phyloP scores from a whole-genome alignment of 2,797 vertebrate species.

The Lithobates pipiens region DNA sequence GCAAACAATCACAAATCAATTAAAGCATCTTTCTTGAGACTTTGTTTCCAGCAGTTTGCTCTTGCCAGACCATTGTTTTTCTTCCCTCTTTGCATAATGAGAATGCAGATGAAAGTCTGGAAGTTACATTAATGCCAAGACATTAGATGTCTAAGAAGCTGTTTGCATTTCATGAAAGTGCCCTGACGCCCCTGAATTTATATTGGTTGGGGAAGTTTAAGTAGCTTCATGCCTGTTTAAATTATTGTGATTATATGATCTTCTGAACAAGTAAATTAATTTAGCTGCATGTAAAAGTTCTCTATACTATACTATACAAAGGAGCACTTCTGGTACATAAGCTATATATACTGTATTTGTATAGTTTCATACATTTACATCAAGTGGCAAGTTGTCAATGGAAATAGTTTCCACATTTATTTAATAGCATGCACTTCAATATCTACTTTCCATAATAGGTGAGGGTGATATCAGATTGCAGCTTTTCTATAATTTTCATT shows the following conservation, averaged over 20 bases:
- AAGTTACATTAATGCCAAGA: slow-evolving; percentile 48
- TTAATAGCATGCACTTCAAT: neutral
- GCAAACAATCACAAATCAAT: slow-evolving; percentile 64
- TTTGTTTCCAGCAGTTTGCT: slow-evolving; percentile 62
- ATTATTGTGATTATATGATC: slow-evolving; percentile 11
- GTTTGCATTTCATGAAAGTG: slow-evolving; percentile 46
- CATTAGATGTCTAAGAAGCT: slow-evolving; percentile 38
- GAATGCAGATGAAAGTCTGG: slow-evolving; percentile 51
- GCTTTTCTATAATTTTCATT: neutral
- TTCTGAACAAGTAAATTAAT: slow-evolving; percentile 2
- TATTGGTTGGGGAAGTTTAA: slow-evolving; percentile 43
- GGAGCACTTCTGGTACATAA: neutral
- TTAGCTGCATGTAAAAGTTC: neutral
- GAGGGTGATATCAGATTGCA: neutral
- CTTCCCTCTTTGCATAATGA: slow-evolving; percentile 55
- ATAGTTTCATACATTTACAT: neutral
- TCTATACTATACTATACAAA: neutral
- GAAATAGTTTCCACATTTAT: neutral
- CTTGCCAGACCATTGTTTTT: slow-evolving; percentile 51
- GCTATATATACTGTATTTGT: neutral
- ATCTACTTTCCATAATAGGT: neutral
- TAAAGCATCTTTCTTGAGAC: slow-evolving; percentile 61
- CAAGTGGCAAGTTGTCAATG: neutral
- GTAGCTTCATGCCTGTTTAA: slow-evolving; percentile 2
- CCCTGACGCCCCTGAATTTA: slow-evolving; percentile 44